Percentiles rank a stretch among this genome's conserved stretches.
These are phyloP conservation scores for Blastobasis adustella DNA, from an alignment of 2,888 invertebrate species.

Conservation along the genomic window DNA sequence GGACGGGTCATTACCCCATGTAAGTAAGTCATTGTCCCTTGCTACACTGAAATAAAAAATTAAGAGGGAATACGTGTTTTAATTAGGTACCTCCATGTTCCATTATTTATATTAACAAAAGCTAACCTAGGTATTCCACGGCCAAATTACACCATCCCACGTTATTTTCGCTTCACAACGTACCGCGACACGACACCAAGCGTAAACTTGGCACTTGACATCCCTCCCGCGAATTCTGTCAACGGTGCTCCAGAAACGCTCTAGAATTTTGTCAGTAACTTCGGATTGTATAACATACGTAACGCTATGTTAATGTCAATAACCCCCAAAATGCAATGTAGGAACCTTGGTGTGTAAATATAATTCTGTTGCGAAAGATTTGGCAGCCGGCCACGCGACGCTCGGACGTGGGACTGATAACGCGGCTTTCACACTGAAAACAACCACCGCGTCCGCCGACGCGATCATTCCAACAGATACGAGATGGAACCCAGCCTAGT, in stretches of 20 bases:
- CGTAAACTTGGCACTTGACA: conserved; percentile 61
- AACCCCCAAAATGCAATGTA: conserved; percentile 67
- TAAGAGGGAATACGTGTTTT: no score
- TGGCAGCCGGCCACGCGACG: conserved; percentile 57
- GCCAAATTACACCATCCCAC: no score
- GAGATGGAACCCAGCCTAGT: no score
- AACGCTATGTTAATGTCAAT: conserved; percentile 62
- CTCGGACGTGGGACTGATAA: conserved; percentile 42
- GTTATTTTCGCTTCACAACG: conserved; percentile 1
- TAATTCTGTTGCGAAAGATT: conserved; percentile 63
- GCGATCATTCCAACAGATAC: no score
- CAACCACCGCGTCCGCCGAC: conserved; percentile 1
- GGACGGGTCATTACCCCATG: conserved; percentile 1
- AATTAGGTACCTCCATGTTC: no score
- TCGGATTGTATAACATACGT: conserved; percentile 47
- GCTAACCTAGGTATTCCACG: no score
- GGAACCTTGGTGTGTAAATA: conserved; percentile 64
- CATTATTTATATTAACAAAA: no score
- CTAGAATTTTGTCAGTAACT: conserved; percentile 34
- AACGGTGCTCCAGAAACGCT: conserved; percentile 28
- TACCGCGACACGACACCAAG: conserved; percentile 6
- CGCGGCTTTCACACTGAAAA: conserved; percentile 27
- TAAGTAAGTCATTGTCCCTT: no score
- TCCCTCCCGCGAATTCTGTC: conserved; percentile 30
- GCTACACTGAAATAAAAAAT: no score